phyloP scores from a whole-genome alignment of 2,797 vertebrate genomes.

The Tarsius wallacei region DNA sequence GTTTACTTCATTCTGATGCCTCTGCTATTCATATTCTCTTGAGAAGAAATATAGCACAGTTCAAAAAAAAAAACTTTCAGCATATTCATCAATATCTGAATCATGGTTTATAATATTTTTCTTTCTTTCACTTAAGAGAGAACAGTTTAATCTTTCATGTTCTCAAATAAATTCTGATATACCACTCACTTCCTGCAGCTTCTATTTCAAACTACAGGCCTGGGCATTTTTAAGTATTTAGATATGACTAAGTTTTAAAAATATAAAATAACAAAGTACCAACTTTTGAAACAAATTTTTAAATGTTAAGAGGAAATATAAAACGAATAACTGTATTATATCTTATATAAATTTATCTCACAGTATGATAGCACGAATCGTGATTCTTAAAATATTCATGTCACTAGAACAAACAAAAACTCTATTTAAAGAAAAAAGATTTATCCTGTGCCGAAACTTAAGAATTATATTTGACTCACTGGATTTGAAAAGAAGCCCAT shows the following conservation, averaged over 20 bases:
- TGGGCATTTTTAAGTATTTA: background rate
- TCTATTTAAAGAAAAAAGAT: background rate
- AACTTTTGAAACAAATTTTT: background rate
- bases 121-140: background rate
- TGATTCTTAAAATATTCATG: background rate
- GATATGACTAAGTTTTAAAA: background rate
- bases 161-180: fast-evolving
- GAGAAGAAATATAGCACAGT: background rate
- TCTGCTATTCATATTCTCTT: background rate
- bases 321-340: background rate
- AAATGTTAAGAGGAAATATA: background rate
- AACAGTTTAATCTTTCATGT: fast-evolving
- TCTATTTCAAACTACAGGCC: background rate
- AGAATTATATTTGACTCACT: background rate
- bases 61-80: background rate
- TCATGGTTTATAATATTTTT: background rate
- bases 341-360: background rate
- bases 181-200: fast-evolving
- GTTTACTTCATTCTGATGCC: background rate
- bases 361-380: background rate
- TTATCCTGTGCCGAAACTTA: no score
- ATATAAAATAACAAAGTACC: background rate
- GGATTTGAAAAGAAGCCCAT: background rate
- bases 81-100: background rate
- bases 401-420: background rate